A percentile compares a stretch with the other conserved stretches of the same genome.
Evolutionary conservation across 2,797 vertebrate genomes (phyloP).

Genomic region (Bryconaethiops microstoma): DNA sequence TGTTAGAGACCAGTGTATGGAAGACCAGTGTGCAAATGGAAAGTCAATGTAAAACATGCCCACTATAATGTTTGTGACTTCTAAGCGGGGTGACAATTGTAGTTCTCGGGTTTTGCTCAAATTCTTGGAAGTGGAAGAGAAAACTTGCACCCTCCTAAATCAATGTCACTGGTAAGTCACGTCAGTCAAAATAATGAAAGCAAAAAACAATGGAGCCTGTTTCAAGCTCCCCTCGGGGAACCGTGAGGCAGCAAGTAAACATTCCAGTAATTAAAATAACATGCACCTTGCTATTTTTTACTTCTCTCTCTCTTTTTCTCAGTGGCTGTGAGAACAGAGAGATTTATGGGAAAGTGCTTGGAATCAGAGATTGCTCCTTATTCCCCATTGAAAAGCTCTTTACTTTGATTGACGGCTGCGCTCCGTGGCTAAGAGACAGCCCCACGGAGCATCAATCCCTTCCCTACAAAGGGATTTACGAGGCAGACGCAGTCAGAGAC

Average conservation of each 20-base stretch:
- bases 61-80: background rate
- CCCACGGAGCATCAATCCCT: slow-evolving; percentile 27
- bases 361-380: slow-evolving; percentile 55
- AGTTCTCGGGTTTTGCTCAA: slow-evolving; percentile 6
- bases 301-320: slow-evolving; percentile 29
- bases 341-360: slow-evolving; percentile 54
- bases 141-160: slow-evolving; percentile 11
- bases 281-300: slow-evolving; percentile 31
- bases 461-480: slow-evolving; percentile 44
- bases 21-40: background rate
- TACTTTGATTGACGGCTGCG: slow-evolving; percentile 59
- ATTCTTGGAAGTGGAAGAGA: background rate
- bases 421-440: slow-evolving; percentile 35
- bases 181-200: slow-evolving; percentile 39
- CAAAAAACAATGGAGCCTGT: slow-evolving; percentile 20
- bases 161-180: slow-evolving; percentile 33
- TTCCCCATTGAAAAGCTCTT: slow-evolving; percentile 58
- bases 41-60: background rate
- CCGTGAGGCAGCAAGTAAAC: slow-evolving; percentile 29
- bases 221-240: slow-evolving; percentile 29
- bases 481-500: slow-evolving; percentile 30
- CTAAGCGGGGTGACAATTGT: background rate
- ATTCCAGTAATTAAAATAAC: slow-evolving; percentile 49
- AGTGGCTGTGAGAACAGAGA: slow-evolving; percentile 40
- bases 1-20: too few species aligned